Conservation (phyloP, 2,888 invertebrate genomes). For the Philaethria dido region DNA sequence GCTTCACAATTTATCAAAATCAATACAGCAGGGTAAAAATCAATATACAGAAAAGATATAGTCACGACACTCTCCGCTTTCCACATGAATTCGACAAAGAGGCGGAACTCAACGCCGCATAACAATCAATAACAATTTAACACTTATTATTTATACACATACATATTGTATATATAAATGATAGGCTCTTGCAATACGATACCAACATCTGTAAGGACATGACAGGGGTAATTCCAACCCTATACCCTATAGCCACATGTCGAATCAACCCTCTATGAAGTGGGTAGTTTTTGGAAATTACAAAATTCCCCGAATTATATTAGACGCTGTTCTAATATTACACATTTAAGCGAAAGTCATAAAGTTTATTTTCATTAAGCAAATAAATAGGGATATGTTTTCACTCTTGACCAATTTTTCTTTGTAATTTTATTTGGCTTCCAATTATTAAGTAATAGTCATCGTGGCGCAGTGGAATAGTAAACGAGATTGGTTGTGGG, state of each 20-base stretch:
- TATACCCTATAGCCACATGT: slow-evolving; percentile 16
- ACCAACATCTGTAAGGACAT: slow-evolving; percentile 19
- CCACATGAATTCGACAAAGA: no score
- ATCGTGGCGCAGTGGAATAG: no score
- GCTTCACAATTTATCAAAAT: no score
- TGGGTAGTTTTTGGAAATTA: slow-evolving; percentile 13
- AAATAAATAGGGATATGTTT: not conserved
- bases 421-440: slow-evolving; percentile 18
- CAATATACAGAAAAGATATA: no score
- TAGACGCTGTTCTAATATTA: not conserved
- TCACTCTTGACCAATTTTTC: slow-evolving; percentile 24
- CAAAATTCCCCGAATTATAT: slow-evolving; percentile 7
- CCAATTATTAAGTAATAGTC: slow-evolving; percentile 4
- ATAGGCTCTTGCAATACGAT: slow-evolving; percentile 1
- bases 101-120: no score
- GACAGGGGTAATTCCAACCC: slow-evolving; percentile 15
- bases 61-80: no score
- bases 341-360: not conserved
- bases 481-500: no score
- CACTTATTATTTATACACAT: not conserved
- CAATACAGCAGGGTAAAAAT: no score
- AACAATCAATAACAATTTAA: no score
- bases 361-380: not conserved
- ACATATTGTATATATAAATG: not conserved
- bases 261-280: slow-evolving; percentile 19